A percentile compares a stretch with the other conserved stretches of the same genome.
These are phyloP conservation scores for Stegana nigrithorax DNA, from an alignment of 2,888 invertebrate genomes.

Conservation along the genomic window DNA sequence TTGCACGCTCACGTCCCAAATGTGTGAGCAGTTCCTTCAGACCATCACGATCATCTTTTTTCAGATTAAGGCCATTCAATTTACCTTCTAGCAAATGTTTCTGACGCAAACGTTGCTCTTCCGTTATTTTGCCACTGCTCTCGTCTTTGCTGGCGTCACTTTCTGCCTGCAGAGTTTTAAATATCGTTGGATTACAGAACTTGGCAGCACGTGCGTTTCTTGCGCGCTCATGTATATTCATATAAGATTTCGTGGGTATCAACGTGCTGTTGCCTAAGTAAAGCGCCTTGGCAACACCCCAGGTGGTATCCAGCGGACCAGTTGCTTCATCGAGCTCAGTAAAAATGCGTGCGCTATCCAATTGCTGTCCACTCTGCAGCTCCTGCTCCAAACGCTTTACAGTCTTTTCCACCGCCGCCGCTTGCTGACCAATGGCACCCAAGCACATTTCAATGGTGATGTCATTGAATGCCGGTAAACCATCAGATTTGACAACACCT, in stretches of 20 bases:
- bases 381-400: slow-evolving; percentile 77
- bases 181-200: slow-evolving; percentile 73
- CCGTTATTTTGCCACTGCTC: slow-evolving; percentile 58
- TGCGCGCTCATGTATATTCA: slow-evolving; percentile 84
- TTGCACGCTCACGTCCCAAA: slow-evolving; percentile 72
- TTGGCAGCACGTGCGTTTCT: slow-evolving; percentile 79
- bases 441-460: slow-evolving; percentile 87
- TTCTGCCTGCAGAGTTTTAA: slow-evolving; percentile 42
- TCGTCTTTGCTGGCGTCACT: slow-evolving; percentile 21
- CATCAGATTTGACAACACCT: slow-evolving; percentile 76
- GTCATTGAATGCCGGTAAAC: slow-evolving; percentile 83
- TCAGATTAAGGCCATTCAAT: slow-evolving; percentile 83
- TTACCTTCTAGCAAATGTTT: slow-evolving; percentile 86
- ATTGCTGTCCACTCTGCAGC: slow-evolving; percentile 60
- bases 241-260: slow-evolving; percentile 83
- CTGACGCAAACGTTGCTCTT: slow-evolving; percentile 74
- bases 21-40: slow-evolving; percentile 72
- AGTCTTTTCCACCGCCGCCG: slow-evolving; percentile 83
- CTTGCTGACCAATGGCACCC: slow-evolving; percentile 84
- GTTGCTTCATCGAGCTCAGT: slow-evolving; percentile 80
- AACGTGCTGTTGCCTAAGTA: slow-evolving; percentile 82
- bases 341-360: slow-evolving; percentile 75
- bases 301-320: slow-evolving; percentile 82
- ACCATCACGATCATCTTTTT: slow-evolving; percentile 70
- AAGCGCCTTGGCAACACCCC: slow-evolving; percentile 88